Percentiles rank a stretch among this genome's conserved stretches.
Evolutionary conservation across 1,140 invertebrate species (phyloP).

Genomic region (Paracyclopina nana): DNA sequence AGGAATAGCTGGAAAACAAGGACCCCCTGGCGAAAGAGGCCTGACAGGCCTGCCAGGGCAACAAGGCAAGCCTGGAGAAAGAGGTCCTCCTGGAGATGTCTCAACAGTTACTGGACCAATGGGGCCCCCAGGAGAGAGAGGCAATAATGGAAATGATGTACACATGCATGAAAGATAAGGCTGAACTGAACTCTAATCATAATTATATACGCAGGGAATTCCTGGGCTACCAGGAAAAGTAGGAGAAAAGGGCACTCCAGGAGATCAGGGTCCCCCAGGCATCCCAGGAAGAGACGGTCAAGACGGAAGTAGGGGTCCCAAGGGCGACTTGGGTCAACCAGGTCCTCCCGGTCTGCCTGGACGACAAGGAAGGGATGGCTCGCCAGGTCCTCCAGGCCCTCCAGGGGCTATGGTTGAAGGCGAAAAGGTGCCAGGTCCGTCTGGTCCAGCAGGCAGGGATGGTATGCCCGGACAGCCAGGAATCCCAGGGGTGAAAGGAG

Average conservation of each 20-base stretch:
- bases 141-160: conserved; percentile 24
- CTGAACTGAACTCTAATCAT: neutral
- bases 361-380: neutral
- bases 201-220: conserved; percentile 3
- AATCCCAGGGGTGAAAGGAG: conserved; percentile 41
- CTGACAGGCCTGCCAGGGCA: conserved; percentile 32
- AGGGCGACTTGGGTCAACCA: conserved; percentile 14
- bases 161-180: neutral
- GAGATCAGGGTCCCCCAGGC: neutral
- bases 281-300: conserved; percentile 4
- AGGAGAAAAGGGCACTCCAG: conserved; percentile 4
- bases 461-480: conserved; percentile 50
- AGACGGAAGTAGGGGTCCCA: conserved; percentile 9
- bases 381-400: conserved; percentile 7
- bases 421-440: conserved; percentile 36
- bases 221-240: conserved; percentile 6
- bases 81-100: conserved; percentile 13
- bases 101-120: conserved; percentile 36
- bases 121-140: conserved; percentile 45
- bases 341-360: conserved; percentile 13
- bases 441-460: conserved; percentile 54
- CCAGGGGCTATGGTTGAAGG: conserved; percentile 13
- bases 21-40: conserved; percentile 37
- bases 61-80: conserved; percentile 36
- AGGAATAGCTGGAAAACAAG: conserved; percentile 34